Percentiles rank a stretch among this genome's conserved stretches.
These are phyloP conservation scores for Andrena chrysosceles DNA, from an alignment of 2,888 invertebrate genomes.

Conservation along the genomic window DNA sequence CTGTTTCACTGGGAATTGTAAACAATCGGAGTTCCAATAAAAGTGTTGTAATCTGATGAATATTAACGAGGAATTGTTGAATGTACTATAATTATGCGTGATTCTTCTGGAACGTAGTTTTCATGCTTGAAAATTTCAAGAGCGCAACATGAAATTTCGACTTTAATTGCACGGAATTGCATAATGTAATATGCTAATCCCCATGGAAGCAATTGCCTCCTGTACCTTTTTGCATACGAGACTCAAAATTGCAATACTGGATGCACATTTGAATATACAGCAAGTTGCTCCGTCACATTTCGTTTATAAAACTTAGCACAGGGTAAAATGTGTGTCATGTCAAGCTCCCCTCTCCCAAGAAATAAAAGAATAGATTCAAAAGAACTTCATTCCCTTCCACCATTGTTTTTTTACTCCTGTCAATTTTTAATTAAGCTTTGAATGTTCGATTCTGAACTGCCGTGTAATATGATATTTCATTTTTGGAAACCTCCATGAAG, in stretches of 20 bases:
- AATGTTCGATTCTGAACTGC: not conserved
- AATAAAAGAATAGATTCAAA: not conserved
- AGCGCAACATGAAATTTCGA: conserved; percentile 14
- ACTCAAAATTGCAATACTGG: conserved; percentile 1
- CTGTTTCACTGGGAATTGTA: conserved; percentile 6
- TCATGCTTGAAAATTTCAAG: conserved; percentile 1
- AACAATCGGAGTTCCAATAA: not conserved
- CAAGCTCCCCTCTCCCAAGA: too few relatives aligned
- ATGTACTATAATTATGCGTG: not conserved
- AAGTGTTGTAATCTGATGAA: not conserved
- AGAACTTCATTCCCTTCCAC: not conserved
- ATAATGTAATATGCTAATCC: conserved; percentile 32
- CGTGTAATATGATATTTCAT: not conserved
- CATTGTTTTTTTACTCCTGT: not conserved
- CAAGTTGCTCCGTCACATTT: not conserved
- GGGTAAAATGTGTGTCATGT: too few relatives aligned
- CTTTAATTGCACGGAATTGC: conserved; percentile 24
- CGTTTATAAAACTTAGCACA: not conserved
- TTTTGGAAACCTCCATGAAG: not conserved
- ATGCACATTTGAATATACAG: not conserved
- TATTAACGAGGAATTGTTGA: not conserved
- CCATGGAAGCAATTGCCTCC: not conserved
- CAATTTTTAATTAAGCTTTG: not conserved
- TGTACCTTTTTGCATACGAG: conserved; percentile 8
- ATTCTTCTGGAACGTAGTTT: not conserved